Base-by-base conservation (phyloP, 2,797 vertebrate genomes). In the Gouania willdenowi region DNA sequence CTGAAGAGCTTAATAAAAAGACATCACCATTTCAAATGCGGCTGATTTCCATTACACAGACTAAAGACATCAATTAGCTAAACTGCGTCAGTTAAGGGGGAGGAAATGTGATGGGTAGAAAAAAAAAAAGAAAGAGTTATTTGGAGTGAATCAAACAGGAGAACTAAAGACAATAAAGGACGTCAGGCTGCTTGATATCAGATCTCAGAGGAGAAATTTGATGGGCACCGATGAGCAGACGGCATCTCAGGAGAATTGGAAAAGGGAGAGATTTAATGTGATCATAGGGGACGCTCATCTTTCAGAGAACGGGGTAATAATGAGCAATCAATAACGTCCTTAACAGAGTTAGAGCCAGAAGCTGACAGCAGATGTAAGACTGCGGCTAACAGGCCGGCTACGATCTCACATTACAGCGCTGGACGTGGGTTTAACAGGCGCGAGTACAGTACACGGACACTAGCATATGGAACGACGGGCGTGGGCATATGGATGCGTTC, bases 211-310 rank as follows among this genome's bases (percentile, higher is more conserved):
- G 75, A 82, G 82, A 68, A 74, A 82, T 69, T 50, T 83, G 86
- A 85, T 79, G 79, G 81, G 76, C 76, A 83, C 62, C 61, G 55
- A 68, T 75, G 83, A 87, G 85, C 84, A 87, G 84, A 85, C 83
- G 81, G 83, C 77, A 67, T 84, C 84, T 87, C 87, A 37, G 81
- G 84, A 83, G 84, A 60, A 75, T 83, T 76, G 83, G 84, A 81
- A 68, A 69, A 74, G 83, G 81, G 80, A 76, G 82, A 77, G 80
- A 79, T 85, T 88, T 89, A 89, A 89, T 88, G 85, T 81, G 84
- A 88, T 88, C 87, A 90, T 83, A 75, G 76, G 84, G 87, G 82
- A 90, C 79, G 81, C 84, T 91, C 85, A 81, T 81, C 82, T 90
- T 89, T 87, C 88, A 82, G 81, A 63, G 70, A 79, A 63, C 73